Evolutionary conservation across 2,888 invertebrate species (phyloP).

Genomic region (Tachina fera): DNA sequence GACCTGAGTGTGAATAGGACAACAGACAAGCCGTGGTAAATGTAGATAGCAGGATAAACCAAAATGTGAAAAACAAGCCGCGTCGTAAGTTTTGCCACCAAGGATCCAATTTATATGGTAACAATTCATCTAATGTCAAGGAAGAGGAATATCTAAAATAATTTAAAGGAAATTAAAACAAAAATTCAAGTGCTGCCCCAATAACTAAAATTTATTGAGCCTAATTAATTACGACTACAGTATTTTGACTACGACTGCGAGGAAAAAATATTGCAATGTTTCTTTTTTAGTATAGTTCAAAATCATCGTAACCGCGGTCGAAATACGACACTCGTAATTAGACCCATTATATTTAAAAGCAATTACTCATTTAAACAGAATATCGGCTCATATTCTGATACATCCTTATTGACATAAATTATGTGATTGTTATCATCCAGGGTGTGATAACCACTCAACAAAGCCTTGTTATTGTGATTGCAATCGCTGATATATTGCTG

Average conservation of each 20-base stretch:
- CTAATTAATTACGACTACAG: too few relatives aligned
- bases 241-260: too few relatives aligned
- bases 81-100: conserved; percentile 84
- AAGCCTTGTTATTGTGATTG: conserved; percentile 18
- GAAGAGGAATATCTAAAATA: conserved; percentile 76
- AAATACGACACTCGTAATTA: too few relatives aligned
- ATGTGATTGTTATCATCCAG: conserved; percentile 72
- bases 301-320: too few relatives aligned
- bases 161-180: neutral
- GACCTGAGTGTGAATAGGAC: conserved; percentile 74
- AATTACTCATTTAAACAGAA: conserved; percentile 77
- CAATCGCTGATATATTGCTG: conserved; percentile 65
- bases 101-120: conserved; percentile 82
- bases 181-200: neutral
- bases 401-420: conserved; percentile 76
- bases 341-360: conserved; percentile 29
- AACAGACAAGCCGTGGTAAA: conserved; percentile 83
- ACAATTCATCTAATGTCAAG: conserved; percentile 84
- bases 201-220: conserved; percentile 62
- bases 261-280: too few relatives aligned
- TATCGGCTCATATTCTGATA: conserved; percentile 76
- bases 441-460: conserved; percentile 47
- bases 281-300: too few relatives aligned
- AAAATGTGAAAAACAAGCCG: conserved; percentile 83
- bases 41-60: conserved; percentile 83